phyloP scores from a whole-genome alignment of 2,888 invertebrate genomes.

The Cantharis rustica region DNA sequence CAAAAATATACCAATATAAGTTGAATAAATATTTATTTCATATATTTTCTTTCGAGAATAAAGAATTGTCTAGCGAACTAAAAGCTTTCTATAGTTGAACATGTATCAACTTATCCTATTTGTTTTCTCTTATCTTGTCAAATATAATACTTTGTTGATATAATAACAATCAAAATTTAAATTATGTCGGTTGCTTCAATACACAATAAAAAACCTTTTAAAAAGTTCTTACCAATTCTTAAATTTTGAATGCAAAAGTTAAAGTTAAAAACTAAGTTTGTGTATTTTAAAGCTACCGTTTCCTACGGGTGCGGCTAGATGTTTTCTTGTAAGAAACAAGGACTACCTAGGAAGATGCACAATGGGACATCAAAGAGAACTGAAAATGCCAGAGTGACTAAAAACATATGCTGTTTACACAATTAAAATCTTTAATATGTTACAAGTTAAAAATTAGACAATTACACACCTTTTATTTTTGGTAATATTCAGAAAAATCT shows the following conservation, averaged over 20 bases:
- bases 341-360: conserved; percentile 33
- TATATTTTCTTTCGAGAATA: background rate
- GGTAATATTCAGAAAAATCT: background rate
- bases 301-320: conserved; percentile 18
- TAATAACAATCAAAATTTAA: background rate
- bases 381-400: conserved; percentile 29
- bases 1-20: background rate
- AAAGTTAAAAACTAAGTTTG: background rate
- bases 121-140: background rate
- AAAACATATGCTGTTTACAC: conserved; percentile 30
- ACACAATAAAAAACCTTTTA: background rate
- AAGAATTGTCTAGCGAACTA: background rate
- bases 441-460: conserved; percentile 2
- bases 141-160: background rate
- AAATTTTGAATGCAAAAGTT: background rate
- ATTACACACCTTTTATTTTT: background rate
- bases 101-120: background rate
- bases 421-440: conserved; percentile 3
- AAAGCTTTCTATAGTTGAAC: background rate
- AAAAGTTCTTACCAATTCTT: background rate
- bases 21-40: background rate
- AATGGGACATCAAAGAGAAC: conserved; percentile 33
- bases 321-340: conserved; percentile 23
- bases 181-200: background rate
- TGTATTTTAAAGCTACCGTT: conserved; percentile 12